A percentile compares a stretch with the other conserved stretches of the same genome.
phyloP scores from a whole-genome alignment of 2,113 vertebrate genomes.

The Oncorhynchus keta region DNA sequence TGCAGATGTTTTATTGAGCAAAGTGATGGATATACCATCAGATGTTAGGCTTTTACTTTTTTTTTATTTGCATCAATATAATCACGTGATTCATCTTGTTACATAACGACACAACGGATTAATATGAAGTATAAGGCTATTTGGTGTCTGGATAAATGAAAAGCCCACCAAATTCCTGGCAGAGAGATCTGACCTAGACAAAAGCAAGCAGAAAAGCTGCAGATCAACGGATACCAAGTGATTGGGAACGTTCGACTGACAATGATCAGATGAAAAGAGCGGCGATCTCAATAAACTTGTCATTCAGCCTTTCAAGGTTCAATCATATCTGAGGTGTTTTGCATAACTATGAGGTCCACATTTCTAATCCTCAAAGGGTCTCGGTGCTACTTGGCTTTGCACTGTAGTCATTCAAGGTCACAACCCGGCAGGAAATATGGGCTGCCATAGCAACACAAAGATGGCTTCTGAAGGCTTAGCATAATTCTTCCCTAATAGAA shows the following conservation, averaged over 20 bases:
- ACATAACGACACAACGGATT: background rate
- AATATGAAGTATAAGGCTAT: slow-evolving; percentile 15
- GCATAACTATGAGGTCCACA: slow-evolving; percentile 90
- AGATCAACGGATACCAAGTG: slow-evolving; percentile 64
- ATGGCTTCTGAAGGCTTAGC: slow-evolving; percentile 96
- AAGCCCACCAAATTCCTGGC: slow-evolving; percentile 20
- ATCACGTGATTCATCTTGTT: background rate
- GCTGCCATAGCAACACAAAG: slow-evolving; percentile 97
- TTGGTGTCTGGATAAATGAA: slow-evolving; percentile 33
- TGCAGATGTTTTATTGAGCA: background rate
- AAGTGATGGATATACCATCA: background rate
- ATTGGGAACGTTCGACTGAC: slow-evolving; percentile 71
- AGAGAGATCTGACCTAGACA: slow-evolving; percentile 47
- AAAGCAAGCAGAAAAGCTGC: slow-evolving; percentile 46
- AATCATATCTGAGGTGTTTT: slow-evolving; percentile 81
- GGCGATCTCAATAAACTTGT: slow-evolving; percentile 74
- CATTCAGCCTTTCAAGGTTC: slow-evolving; percentile 74
- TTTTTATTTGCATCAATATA: background rate
- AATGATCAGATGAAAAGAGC: slow-evolving; percentile 69
- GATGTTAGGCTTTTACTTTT: too few species aligned
- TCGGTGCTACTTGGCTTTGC: slow-evolving; percentile 89
- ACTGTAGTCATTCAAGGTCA: slow-evolving; percentile 97
- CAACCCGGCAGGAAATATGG: slow-evolving; percentile 97
- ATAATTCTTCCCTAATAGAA: slow-evolving; percentile 97
- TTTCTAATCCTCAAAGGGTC: slow-evolving; percentile 94